Evolutionary conservation across 2,113 vertebrate species (phyloP), one percentile per base, ranked within the genome.

Genomic region (Gavia stellata): DNA sequence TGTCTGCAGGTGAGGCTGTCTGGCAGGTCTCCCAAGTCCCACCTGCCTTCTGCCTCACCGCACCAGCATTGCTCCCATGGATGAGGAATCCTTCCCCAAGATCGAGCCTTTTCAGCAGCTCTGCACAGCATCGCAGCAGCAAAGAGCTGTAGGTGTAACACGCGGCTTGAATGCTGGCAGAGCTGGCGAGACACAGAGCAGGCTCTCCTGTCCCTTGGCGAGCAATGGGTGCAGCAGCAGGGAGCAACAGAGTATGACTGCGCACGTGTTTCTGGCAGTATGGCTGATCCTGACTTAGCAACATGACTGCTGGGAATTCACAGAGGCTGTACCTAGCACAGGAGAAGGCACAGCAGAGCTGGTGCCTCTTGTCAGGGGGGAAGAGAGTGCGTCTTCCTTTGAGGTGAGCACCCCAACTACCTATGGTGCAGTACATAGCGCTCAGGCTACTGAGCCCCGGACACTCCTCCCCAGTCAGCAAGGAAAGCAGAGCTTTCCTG

Each of bases 81-180:
- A 42, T 7, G 33, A 67, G 40, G 67, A 62, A 44, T 4, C 47
- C 47, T n/a, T 63, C 14, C 17, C 36, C 55, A 44, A 8, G 53
- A 9, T n/a, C 0, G 3, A 62, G 45, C 36, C 23, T 42, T 12
- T 47, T 8, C 65, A 59, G 85, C n/a, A 66, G 66, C 47, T 67
- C 79, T 31, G 80, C 53, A 55, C 16, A 62, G 53, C 59, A 15
- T 0, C 1, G 7, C 38, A 36, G 65, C 40, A 47, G 33, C 58
- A 31, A 36, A 16, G 40, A 53, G 40, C 68, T 62, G 40, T 12
- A n/a, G 38, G 45, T 14, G 20, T 10, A 86, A 45, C 29, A 26
- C 0, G 2, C 2, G 2, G 31, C 36, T 8, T 24, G 15, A 44
- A 20, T 1, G 7, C 44, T 11, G 19, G 33, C 66, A 80, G 44